phyloP scores from a whole-genome alignment of 1,140 invertebrate species.

The Lepeophtheirus salmonis region DNA sequence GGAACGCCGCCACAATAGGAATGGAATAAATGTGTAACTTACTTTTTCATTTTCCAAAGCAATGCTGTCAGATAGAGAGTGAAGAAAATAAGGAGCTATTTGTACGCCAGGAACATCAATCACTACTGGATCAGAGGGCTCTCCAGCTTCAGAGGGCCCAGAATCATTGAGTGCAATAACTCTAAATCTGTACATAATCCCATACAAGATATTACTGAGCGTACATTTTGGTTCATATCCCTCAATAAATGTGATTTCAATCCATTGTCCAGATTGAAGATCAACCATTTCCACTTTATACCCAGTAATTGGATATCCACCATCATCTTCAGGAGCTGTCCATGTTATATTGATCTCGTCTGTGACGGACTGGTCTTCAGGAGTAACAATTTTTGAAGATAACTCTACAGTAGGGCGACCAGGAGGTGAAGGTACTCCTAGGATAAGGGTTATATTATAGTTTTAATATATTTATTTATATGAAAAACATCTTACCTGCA shows the following conservation, averaged over 20 bases:
- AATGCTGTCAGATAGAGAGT: conserved; percentile 16
- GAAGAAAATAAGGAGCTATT: conserved; percentile 18
- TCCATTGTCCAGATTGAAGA: conserved; percentile 14
- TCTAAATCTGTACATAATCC: conserved; percentile 17
- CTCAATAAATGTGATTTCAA: conserved; percentile 18
- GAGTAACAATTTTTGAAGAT: not conserved
- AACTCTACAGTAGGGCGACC: conserved; percentile 14
- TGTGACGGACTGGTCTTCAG: conserved; percentile 17
- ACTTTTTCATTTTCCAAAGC: conserved; percentile 18
- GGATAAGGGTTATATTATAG: not conserved
- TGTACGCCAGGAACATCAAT: conserved; percentile 18
- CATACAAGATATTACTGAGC: conserved; percentile 16
- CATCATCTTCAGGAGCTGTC: conserved; percentile 17
- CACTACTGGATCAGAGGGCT: conserved; percentile 16
- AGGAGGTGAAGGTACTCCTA: conserved; percentile 10
- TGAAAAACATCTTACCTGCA: not conserved
- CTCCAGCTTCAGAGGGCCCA: conserved; percentile 10
- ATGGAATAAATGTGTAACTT: too few species aligned
- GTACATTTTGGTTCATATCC: conserved; percentile 18
- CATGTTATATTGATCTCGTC: conserved; percentile 18
- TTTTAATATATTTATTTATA: not conserved
- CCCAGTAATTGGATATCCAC: conserved; percentile 17
- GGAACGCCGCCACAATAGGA: too few species aligned
- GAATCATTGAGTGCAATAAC: conserved; percentile 17
- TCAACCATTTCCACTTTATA: conserved; percentile 18